Evolutionary conservation across 2,888 invertebrate genomes (phyloP), one percentile per base, ranked within the genome.

Genomic region (Machimus rusticus): DNA sequence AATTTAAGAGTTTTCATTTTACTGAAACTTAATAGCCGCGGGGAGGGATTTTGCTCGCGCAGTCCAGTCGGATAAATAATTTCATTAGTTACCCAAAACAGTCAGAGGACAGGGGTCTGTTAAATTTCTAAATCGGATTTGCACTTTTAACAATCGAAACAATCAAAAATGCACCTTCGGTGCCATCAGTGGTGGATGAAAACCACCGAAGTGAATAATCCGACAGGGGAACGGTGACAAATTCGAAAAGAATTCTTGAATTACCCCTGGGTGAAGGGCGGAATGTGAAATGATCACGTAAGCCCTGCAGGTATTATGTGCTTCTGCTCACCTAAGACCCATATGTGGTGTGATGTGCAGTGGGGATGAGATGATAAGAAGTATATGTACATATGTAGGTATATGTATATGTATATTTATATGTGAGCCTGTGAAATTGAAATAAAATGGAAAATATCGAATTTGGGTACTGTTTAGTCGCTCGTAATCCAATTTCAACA

Each of bases 91-190:
- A 0, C 39, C 34, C 34, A 37, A 76, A 76, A 39, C 37, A 39
- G 39, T 23, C 78, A 39, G 43, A 8, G 43, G 76, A n/a, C 8
- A 39, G 43, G 34, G 43, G 76, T 37, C 34, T 34, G 37, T 34
- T 76, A 76, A n/a, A 76, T 12, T 28, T 66, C 39, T 19, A 86
- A 87, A 87, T 87, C 87, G 86, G 87, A 87, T 87, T 87, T 87
- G 16, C 74, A 51, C 66, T 87, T 87, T 87, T 87, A 86, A 87
- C 66, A 66, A 66, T 66, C 66, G 66, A 66, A 66, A 87, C 87
- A 87, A 87, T 87, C 86, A 87, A 87, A 85, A 79, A 87, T 87
- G 86, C 87, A 87, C 77, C 55, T 86, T 87, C 81, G 85, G 87
- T 74, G 87, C 79, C 79, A 87, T 87, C 87, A 84, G 77, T 46